These are phyloP conservation scores for Artibeus jamaicensis DNA, from an alignment of 2,797 vertebrate species.

Conservation along the genomic window DNA sequence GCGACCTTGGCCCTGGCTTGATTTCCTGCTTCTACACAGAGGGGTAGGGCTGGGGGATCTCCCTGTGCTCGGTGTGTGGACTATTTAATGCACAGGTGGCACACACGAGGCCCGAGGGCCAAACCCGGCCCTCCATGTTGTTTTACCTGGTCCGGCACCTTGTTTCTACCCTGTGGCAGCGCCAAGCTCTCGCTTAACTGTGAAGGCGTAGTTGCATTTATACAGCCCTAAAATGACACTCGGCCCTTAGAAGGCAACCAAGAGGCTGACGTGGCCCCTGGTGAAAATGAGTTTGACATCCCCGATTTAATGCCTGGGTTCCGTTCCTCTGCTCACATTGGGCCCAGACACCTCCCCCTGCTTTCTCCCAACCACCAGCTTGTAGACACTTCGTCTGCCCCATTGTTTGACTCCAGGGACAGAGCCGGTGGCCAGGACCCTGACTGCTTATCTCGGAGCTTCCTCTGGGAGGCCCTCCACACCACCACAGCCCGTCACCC, in stretches of 20 bases:
- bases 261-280: too few species aligned
- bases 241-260: too few species aligned
- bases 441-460: accelerated
- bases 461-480: neutral
- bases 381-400: neutral
- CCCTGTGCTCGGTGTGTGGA: neutral
- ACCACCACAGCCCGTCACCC: neutral
- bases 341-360: neutral
- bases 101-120: too few species aligned
- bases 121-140: too few species aligned
- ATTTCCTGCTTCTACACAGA: neutral
- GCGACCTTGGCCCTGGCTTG: neutral
- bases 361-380: neutral
- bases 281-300: too few species aligned
- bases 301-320: neutral
- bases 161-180: too few species aligned
- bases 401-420: neutral
- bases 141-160: too few species aligned
- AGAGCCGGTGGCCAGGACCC: neutral
- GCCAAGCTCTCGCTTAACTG: too few species aligned
- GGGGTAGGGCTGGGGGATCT: accelerated
- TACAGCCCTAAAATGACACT: too few species aligned
- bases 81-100: too few species aligned
- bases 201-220: too few species aligned
- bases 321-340: neutral